phyloP scores from a whole-genome alignment of 2,888 invertebrate species.

The Ischnus inquisitorius region DNA sequence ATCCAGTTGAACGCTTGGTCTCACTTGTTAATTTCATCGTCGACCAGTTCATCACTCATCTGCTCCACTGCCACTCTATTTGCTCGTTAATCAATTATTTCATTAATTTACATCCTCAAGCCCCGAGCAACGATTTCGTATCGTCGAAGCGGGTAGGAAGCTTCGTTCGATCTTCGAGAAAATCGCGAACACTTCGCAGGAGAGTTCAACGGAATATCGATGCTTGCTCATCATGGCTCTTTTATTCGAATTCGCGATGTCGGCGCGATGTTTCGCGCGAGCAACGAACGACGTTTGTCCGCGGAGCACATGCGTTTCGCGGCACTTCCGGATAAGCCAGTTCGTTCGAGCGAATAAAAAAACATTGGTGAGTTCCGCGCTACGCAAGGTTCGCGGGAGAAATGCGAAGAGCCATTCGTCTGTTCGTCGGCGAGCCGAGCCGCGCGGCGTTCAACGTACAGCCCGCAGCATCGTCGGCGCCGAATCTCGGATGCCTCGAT shows the following conservation, averaged over 20 bases:
- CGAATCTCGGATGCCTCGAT: conserved; percentile 35
- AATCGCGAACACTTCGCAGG: not conserved
- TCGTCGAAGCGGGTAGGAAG: not conserved
- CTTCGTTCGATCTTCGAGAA: not conserved
- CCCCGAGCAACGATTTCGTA: not conserved
- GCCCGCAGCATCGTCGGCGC: conserved; percentile 38
- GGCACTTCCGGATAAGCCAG: too few species aligned
- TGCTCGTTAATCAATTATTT: too few species aligned
- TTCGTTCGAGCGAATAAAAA: too few species aligned
- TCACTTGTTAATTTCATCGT: not conserved
- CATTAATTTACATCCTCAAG: not conserved
- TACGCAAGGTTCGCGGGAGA: conserved; percentile 43
- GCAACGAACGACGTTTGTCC: not conserved
- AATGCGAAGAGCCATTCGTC: conserved; percentile 34
- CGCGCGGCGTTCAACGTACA: not conserved
- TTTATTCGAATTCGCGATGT: not conserved
- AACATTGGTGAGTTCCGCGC: conserved; percentile 14
- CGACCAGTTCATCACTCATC: too few species aligned
- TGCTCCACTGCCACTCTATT: too few species aligned
- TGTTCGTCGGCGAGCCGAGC: conserved; percentile 5
- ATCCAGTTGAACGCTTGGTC: not conserved
- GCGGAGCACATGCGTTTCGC: not conserved
- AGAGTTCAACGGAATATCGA: not conserved
- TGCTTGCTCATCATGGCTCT: not conserved
- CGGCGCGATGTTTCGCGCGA: not conserved